phyloP scores from a whole-genome alignment of 2,797 vertebrate species.

The Dendrocincla tyrannina region DNA sequence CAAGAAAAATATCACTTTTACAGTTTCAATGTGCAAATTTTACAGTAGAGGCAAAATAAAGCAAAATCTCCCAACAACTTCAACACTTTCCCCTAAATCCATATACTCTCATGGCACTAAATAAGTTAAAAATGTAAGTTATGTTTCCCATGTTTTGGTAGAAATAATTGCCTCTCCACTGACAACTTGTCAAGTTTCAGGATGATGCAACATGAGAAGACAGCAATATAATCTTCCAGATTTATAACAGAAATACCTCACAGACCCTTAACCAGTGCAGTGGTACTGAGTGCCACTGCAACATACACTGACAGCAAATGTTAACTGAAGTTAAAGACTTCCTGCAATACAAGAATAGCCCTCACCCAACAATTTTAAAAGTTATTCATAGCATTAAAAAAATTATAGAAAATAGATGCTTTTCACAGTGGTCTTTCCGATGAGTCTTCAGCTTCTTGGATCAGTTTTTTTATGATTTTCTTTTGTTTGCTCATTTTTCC shows the following conservation, averaged over 20 bases:
- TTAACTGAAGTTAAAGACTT: background rate
- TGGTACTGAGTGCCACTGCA: background rate
- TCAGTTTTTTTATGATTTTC: background rate
- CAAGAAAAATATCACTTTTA: background rate
- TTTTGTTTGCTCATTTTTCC: background rate
- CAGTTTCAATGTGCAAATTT: background rate
- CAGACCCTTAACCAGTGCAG: background rate
- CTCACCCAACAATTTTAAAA: background rate
- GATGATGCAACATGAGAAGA: background rate
- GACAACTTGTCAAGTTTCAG: constrained; percentile 47
- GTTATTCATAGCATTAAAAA: background rate
- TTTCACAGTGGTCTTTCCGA: background rate
- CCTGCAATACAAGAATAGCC: background rate
- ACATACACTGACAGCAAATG: background rate
- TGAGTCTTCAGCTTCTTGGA: accelerated
- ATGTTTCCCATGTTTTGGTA: background rate
- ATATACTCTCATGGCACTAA: background rate
- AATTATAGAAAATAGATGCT: background rate
- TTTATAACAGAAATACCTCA: background rate
- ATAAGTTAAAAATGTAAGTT: background rate
- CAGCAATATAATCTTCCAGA: background rate
- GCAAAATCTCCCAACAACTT: background rate
- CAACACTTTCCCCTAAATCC: background rate
- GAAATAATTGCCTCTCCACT: constrained; percentile 56
- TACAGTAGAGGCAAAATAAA: background rate